Conservation (phyloP, 2,888 invertebrate genomes). For the Torymus aiolomorphi region DNA sequence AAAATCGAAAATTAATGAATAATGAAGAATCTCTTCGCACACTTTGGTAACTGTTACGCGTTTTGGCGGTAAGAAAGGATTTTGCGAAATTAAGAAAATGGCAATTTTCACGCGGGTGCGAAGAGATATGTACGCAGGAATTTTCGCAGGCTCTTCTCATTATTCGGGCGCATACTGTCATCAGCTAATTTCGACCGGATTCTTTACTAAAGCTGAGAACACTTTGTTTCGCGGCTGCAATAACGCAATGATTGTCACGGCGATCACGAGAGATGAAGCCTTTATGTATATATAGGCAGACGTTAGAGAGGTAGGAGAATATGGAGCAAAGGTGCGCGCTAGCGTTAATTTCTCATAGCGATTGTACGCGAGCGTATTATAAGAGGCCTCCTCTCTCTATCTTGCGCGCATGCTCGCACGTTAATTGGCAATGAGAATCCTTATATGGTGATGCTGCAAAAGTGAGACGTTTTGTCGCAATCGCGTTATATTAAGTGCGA, state of each 20-base stretch:
- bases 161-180: conserved; percentile 23
- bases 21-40: too few relatives aligned
- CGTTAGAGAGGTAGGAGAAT: neutral
- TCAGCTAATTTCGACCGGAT: conserved; percentile 24
- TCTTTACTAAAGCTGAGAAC: conserved; percentile 34
- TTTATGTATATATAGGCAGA: too few relatives aligned
- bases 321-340: neutral
- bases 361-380: conserved; percentile 33
- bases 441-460: conserved; percentile 35
- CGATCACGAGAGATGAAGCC: conserved; percentile 37
- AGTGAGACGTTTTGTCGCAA: conserved; percentile 52
- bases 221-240: conserved; percentile 28
- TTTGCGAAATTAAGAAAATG: conserved; percentile 41
- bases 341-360: conserved; percentile 58
- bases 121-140: too few relatives aligned
- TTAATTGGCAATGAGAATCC: conserved; percentile 51
- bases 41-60: too few relatives aligned
- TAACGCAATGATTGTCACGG: conserved; percentile 6
- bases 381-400: neutral
- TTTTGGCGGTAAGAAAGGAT: too few relatives aligned
- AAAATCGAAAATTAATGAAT: too few relatives aligned
- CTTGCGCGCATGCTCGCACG: neutral
- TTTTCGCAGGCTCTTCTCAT: conserved; percentile 17
- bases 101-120: neutral
- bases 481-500: conserved; percentile 20